Evolutionary conservation across 1,140 invertebrate genomes (phyloP), one percentile per base, ranked within the genome.

Genomic region (Drosophila trapezifrons): DNA sequence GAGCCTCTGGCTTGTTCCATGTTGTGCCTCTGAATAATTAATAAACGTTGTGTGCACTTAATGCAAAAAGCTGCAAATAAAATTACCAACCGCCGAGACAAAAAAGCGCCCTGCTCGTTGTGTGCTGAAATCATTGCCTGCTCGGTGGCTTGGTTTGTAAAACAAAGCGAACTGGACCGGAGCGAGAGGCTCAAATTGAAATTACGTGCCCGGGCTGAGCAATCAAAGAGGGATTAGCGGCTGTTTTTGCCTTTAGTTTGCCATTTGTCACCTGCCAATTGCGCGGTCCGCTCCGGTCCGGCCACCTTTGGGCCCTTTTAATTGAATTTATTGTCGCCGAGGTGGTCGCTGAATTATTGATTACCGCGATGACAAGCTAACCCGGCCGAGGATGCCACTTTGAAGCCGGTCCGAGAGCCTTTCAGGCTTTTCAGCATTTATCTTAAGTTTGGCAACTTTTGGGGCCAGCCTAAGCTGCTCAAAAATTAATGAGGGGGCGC

Each of bases 41-140:
- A 82, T 82, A 82, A 82, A 82, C 79, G 76, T 74, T 78, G 79
- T 81, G 79, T 81, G 79, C 79, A 81, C 79, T 82, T 82, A 74
- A 82, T 82, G 79, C 79, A 82, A 82, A 82, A 82, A 77, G 74
- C 69, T 63, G 79, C 79, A 82, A 82, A 82, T 64, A 69, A 78
- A 82, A 82, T 82, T 82, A 82, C 57, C 76, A 82, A 82, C 80
- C 51, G 37, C 29, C 60, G 63, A 51, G 45, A 57, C 52, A 69
- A 55, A 57, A 75, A 70, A 37, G 20, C 17, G n/a, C 13, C 43
- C 18, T 45, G 18, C 60, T 65, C 20, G 65, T 69, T 69, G 62
- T 66, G 46, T 45, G 10, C 46, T 27, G 65, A 67, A 69, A 69
- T 66, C 65, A 66, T 69, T 66, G 65, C 37, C 45, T n/a, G 15